These are phyloP conservation scores for Cryptocheilus praepositus DNA, from an alignment of 2,888 invertebrate genomes.

Conservation along the genomic window DNA sequence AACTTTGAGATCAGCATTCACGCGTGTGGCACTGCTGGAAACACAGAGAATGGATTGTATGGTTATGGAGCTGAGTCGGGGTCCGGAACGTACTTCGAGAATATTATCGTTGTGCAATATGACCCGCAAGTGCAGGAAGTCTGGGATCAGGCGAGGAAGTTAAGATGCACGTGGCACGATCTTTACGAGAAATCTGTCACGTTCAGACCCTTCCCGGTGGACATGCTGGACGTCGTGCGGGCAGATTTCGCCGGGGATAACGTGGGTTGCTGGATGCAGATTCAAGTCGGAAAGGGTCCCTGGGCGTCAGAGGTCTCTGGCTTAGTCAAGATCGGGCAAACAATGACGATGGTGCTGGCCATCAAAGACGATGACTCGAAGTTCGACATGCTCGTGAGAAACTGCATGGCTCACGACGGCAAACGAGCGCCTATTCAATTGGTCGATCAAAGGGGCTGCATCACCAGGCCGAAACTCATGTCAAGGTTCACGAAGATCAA, in stretches of 20 bases:
- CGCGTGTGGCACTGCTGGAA: conserved; percentile 93
- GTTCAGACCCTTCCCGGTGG: conserved; percentile 95
- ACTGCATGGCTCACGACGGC: conserved; percentile 96
- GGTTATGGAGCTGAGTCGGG: conserved; percentile 92
- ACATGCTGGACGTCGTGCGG: conserved; percentile 95
- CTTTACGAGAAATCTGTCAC: conserved; percentile 97
- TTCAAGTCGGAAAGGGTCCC: conserved; percentile 95
- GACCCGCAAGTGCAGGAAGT: conserved; percentile 94
- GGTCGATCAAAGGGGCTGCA: conserved; percentile 94
- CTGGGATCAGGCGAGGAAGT: conserved; percentile 95
- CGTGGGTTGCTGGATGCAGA: conserved; percentile 98
- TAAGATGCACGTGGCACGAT: conserved; percentile 96
- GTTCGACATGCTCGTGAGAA: conserved; percentile 95
- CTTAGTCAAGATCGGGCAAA: conserved; percentile 95
- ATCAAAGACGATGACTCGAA: conserved; percentile 96
- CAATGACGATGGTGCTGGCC: conserved; percentile 97
- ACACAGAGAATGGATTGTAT: conserved; percentile 91
- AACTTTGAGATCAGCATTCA: conserved; percentile 95
- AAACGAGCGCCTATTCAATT: conserved; percentile 94
- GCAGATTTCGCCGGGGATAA: conserved; percentile 97
- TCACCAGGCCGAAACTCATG: conserved; percentile 94
- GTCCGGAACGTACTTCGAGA: conserved; percentile 94
- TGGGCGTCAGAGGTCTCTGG: conserved; percentile 97
- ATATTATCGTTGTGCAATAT: conserved; percentile 94
- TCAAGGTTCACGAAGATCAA: conserved; percentile 95